A percentile compares a stretch with the other conserved stretches of the same genome.
phyloP scores from a whole-genome alignment of 30 jellyfish, hydroid and myxozoan genomes.

The Aurelia sp. region DNA sequence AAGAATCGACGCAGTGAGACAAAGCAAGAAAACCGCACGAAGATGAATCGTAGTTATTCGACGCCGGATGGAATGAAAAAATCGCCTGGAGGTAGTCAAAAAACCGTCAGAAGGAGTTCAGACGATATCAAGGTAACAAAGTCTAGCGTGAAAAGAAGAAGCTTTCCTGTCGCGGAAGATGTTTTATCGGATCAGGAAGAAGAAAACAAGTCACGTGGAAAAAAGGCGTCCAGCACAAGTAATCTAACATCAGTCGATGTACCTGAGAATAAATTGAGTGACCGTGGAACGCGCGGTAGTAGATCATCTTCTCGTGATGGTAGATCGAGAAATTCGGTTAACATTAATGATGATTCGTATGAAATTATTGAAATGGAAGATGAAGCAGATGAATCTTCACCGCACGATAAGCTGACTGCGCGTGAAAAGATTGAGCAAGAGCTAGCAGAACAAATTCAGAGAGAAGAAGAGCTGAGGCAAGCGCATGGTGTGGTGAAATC shows the following conservation, averaged over 20 bases:
- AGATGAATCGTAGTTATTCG: conserved; percentile 50
- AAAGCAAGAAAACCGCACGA: background rate
- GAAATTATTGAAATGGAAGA: conserved; percentile 51
- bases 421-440: conserved; percentile 56
- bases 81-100: conserved; percentile 22
- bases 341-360: conserved; percentile 40
- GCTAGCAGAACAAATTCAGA: conserved; percentile 52
- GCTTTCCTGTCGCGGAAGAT: conserved; percentile 36
- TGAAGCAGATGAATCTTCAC: conserved; percentile 24
- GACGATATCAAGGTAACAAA: background rate
- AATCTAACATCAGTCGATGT: conserved; percentile 43
- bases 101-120: conserved; percentile 24
- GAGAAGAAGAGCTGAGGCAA: conserved; percentile 56
- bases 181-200: background rate
- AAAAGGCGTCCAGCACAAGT: conserved; percentile 42
- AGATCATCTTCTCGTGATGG: conserved; percentile 42
- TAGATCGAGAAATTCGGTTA: conserved; percentile 44
- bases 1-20: conserved; percentile 7
- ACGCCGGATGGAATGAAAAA: conserved; percentile 26
- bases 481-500: conserved; percentile 16
- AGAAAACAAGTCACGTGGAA: background rate
- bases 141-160: conserved; percentile 16
- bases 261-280: conserved; percentile 45
- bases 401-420: conserved; percentile 11
- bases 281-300: conserved; percentile 46